Percentiles rank a stretch among this genome's conserved stretches.
Evolutionary conservation across 1,140 invertebrate species (phyloP).

Genomic region (Brachionus calyciflorus): DNA sequence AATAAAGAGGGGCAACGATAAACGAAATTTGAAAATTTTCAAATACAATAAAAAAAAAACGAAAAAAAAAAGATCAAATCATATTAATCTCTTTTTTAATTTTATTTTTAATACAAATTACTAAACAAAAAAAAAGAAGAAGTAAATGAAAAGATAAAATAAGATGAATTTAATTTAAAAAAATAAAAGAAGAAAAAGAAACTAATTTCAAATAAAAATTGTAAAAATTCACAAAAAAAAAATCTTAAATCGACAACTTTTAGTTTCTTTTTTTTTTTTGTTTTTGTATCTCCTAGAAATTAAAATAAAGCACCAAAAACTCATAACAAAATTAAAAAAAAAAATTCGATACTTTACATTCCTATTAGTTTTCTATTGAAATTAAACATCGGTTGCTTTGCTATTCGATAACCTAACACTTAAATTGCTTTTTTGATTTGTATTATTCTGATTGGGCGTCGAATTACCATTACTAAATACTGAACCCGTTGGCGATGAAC

Average conservation of each 20-base stretch:
- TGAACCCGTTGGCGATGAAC: not conserved
- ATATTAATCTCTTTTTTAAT: no score
- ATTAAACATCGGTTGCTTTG: not conserved
- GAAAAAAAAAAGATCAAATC: not conserved
- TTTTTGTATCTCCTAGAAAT: no score
- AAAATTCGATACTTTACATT: not conserved
- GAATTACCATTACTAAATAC: not conserved
- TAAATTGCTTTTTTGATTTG: not conserved
- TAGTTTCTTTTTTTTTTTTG: no score
- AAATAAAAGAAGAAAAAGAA: no score
- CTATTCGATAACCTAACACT: not conserved
- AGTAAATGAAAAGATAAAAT: no score
- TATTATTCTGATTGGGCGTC: no score
- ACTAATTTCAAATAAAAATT: no score
- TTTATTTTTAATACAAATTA: no score
- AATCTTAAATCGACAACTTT: not conserved
- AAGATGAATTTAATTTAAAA: no score
- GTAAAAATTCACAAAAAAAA: not conserved
- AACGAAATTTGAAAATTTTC: not conserved
- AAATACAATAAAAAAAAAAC: not conserved
- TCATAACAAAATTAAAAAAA: constrained; percentile 16
- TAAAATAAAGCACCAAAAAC: not conserved
- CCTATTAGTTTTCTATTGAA: not conserved
- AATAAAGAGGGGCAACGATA: constrained; percentile 7
- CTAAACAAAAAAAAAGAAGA: no score